Evolutionary conservation across 2,113 vertebrate species (phyloP).

Genomic region (Hyperopisus bebe): DNA sequence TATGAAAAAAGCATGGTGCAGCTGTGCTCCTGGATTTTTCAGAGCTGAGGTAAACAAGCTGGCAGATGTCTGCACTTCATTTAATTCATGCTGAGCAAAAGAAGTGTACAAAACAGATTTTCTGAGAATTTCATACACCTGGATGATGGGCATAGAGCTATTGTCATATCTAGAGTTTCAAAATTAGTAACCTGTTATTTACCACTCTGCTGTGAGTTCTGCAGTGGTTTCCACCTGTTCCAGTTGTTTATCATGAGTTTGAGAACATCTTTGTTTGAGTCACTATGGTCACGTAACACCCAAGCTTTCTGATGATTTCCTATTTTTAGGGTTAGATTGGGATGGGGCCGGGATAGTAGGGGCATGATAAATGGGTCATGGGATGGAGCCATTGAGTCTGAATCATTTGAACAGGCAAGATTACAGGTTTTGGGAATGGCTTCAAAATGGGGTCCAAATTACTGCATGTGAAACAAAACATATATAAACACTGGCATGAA

Average conservation of each 20-base stretch:
- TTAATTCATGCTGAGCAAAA: not conserved
- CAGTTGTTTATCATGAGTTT: not conserved
- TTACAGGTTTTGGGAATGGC: not conserved
- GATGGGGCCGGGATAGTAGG: not conserved
- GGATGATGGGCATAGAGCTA: not conserved
- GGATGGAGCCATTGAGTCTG: not conserved
- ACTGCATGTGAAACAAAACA: not conserved
- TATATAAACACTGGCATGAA: not conserved
- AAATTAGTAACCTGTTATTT: not conserved
- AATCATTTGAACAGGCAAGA: not conserved
- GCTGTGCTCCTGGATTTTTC: not conserved
- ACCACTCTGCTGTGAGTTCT: not conserved
- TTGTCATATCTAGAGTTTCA: conserved; percentile 1
- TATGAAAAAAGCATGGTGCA: not conserved
- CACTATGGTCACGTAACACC: not conserved
- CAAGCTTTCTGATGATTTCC: not conserved
- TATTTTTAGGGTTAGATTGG: not conserved
- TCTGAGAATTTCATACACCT: not conserved
- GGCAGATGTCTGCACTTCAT: not conserved
- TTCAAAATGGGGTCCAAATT: not conserved
- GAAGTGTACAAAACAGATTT: not conserved
- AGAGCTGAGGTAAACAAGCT: not conserved
- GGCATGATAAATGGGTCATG: not conserved
- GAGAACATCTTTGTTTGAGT: not conserved
- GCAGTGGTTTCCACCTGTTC: not conserved